These are phyloP conservation scores for Leptobrachium ailaonicum DNA, from an alignment of 2,113 vertebrate species.

Conservation along the genomic window DNA sequence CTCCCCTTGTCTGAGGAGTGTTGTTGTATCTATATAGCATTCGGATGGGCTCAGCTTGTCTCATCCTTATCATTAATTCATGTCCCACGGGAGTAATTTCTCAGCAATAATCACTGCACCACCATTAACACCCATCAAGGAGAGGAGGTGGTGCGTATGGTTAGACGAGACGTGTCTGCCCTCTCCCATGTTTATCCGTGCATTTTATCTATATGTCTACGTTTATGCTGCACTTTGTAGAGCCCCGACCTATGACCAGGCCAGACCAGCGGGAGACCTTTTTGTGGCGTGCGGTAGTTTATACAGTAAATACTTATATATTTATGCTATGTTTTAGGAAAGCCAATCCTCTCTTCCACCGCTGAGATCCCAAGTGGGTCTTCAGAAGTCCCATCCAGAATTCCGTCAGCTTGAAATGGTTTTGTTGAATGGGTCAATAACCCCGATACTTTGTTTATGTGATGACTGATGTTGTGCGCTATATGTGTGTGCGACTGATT, in stretches of 20 bases:
- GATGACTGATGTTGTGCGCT: neutral
- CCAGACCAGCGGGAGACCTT: neutral
- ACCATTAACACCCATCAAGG: constrained; percentile 26
- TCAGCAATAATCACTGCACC: constrained; percentile 4
- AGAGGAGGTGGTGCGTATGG: constrained; percentile 1
- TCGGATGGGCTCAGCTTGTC: neutral
- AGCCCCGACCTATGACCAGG: too few relatives aligned
- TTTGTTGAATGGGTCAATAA: neutral
- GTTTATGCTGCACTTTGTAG: too few relatives aligned
- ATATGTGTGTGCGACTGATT: constrained; percentile 9
- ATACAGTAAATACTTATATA: neutral
- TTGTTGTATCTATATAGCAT: neutral
- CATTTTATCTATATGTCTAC: neutral
- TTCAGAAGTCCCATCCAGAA: neutral
- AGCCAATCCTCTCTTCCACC: neutral
- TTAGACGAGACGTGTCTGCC: neutral
- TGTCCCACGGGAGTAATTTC: constrained; percentile 5
- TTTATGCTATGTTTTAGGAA: neutral
- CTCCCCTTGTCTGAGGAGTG: constrained; percentile 3
- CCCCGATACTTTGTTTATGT: neutral
- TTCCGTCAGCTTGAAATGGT: neutral
- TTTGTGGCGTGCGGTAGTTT: neutral
- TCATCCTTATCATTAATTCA: constrained; percentile 34
- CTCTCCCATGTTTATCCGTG: neutral
- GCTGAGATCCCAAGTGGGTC: neutral